phyloP scores from a whole-genome alignment of 1,140 invertebrate genomes.

The Caenorhabditis brenneri region DNA sequence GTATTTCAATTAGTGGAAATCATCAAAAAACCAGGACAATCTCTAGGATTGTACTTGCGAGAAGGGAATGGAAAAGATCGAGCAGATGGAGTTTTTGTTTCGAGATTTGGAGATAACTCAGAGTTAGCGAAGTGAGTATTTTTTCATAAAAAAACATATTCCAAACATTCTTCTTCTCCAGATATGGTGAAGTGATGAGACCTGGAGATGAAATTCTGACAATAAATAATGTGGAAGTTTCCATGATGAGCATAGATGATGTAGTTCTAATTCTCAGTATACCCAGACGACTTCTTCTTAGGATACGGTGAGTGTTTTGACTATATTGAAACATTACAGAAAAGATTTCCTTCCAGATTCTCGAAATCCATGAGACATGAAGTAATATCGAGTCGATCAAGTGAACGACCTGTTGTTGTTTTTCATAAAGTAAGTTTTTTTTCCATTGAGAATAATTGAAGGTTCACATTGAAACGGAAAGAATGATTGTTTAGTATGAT shows the following conservation, averaged over 20 bases:
- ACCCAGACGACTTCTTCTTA: slow-evolving; percentile 86
- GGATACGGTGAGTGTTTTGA: slow-evolving; percentile 56
- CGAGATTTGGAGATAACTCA: slow-evolving; percentile 82
- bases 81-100: slow-evolving; percentile 95
- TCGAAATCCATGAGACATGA: slow-evolving; percentile 60
- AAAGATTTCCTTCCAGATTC: slow-evolving; percentile 60
- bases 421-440: slow-evolving; percentile 59
- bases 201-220: slow-evolving; percentile 98
- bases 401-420: slow-evolving; percentile 63
- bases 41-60: slow-evolving; percentile 93
- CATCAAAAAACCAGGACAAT: slow-evolving; percentile 97
- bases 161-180: slow-evolving; percentile 6
- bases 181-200: slow-evolving; percentile 92
- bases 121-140: slow-evolving; percentile 78
- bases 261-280: slow-evolving; percentile 99
- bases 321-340: not conserved
- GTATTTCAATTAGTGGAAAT: slow-evolving; percentile 89
- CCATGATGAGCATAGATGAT: slow-evolving; percentile 95
- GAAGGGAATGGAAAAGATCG: slow-evolving; percentile 79
- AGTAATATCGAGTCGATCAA: slow-evolving; percentile 37
- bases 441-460: not conserved
- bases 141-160: not conserved
- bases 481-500: slow-evolving; percentile 41
- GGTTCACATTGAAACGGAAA: slow-evolving; percentile 14
- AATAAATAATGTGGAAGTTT: slow-evolving; percentile 95